These are phyloP conservation scores for Cyclophora punctaria DNA, from an alignment of 2,888 invertebrate genomes.

Conservation along the genomic window DNA sequence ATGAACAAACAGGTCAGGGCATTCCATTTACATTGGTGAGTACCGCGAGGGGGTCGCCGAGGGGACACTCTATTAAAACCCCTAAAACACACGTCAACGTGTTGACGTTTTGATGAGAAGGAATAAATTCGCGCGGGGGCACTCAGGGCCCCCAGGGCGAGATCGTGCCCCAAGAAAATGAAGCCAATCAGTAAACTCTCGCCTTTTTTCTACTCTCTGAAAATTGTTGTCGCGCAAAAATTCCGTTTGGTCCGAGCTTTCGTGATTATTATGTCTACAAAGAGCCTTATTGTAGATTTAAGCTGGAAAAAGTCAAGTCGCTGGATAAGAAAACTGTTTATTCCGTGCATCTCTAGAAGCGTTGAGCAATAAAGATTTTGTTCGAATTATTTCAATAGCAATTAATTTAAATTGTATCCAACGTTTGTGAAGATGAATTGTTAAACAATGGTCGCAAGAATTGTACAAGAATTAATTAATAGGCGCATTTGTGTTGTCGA, in stretches of 20 bases:
- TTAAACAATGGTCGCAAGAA: no score
- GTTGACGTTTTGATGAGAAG: slow-evolving; percentile 73
- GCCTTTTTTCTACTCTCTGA: slow-evolving; percentile 29
- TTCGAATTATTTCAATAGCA: no score
- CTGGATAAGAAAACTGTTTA: not conserved
- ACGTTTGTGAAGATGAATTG: no score
- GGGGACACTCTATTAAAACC: slow-evolving; percentile 59
- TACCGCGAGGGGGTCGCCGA: slow-evolving; percentile 18
- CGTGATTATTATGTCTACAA: slow-evolving; percentile 13
- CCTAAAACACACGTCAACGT: slow-evolving; percentile 70
- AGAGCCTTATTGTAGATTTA: no score
- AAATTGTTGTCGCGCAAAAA: slow-evolving; percentile 36
- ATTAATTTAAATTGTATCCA: no score
- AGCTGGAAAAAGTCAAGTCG: no score
- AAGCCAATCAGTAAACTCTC: slow-evolving; percentile 54
- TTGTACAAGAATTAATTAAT: no score
- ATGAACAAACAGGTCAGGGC: slow-evolving; percentile 33
- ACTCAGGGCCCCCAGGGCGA: slow-evolving; percentile 37
- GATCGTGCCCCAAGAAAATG: slow-evolving; percentile 65
- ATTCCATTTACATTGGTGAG: slow-evolving; percentile 61
- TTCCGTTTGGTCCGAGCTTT: slow-evolving; percentile 26
- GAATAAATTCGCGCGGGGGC: slow-evolving; percentile 50
- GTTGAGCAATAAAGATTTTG: no score
- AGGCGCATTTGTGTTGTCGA: no score
- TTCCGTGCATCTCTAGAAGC: not conserved